Evolutionary conservation across 2,113 vertebrate species (phyloP), one percentile per base, ranked within the genome.

Genomic region (Macquaria ambigua): DNA sequence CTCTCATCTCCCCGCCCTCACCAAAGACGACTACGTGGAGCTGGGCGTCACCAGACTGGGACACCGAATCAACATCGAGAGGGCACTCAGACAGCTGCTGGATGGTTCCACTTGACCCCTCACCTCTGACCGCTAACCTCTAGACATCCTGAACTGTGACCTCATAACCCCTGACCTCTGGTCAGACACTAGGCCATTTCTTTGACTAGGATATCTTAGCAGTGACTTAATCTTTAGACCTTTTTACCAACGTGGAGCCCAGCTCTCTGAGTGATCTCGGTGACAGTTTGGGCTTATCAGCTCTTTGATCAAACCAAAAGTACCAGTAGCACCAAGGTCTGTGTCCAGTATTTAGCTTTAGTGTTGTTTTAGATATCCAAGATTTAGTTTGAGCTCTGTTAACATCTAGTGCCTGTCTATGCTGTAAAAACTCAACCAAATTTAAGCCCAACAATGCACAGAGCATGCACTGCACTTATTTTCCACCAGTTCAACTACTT

Each of bases 21-120:
- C 97, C 95, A 99, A 99, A 97, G 98, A 99, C 68, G 98, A 99
- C 96, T 98, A 97, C 88, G 97, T 99, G 91, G 98, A 99, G 96
- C 93, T 99, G 95, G 98, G 98, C 77, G 98, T 99, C 92, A 99
- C 98, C 55, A 96, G 98, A n/a, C 97, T 99, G 41, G 98, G 98
- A 62, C 98, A 99, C 94, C 96, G 98, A 21, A 99, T 99, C 97
- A 99, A 99, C 97, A 99, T 99, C 76, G 98, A 99, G 94, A 96
- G 98, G 76, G 98, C 98, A 7, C 97, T 99, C 71, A 96, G 97
- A 89, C 97, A 98, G 94, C 96, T 99, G 93, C 95, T 97, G 55
- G 98, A 98, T 82, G 97, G 97, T 94, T 98, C 97, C 79, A 92
- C 92, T 91, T 95, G 98, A 97, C 96, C 86, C 68, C 59, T 61